Percentiles rank a stretch among this genome's conserved stretches.
Conservation (phyloP, 2,888 invertebrate species). For the Conops quadrifasciatus region DNA sequence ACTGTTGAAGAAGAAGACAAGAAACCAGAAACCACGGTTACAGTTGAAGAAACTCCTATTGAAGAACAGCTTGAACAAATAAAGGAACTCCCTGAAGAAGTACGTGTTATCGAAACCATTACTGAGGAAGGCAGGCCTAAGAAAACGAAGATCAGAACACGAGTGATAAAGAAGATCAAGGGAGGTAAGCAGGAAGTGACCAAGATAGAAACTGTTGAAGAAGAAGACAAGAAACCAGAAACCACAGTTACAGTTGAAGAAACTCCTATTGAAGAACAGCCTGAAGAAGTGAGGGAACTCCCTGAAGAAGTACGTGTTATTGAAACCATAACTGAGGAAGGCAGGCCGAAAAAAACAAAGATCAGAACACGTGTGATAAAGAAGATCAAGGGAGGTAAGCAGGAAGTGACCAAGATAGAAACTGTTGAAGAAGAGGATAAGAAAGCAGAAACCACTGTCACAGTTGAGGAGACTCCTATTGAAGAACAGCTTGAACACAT, state of each 20-base stretch:
- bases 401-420: conserved; percentile 34
- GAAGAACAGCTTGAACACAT: conserved; percentile 26
- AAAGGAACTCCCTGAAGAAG: conserved; percentile 59
- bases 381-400: conserved; percentile 33
- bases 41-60: conserved; percentile 45
- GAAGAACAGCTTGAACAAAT: conserved; percentile 27
- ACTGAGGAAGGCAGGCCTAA: conserved; percentile 54
- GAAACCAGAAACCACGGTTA: conserved; percentile 53
- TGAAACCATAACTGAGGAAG: conserved; percentile 32
- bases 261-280: conserved; percentile 18
- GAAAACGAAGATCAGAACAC: conserved; percentile 54
- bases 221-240: conserved; percentile 34
- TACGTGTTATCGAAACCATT: conserved; percentile 45
- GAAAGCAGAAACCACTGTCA: conserved; percentile 26
- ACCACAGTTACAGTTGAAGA: conserved; percentile 34
- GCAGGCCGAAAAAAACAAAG: conserved; percentile 32
- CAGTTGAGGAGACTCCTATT: conserved; percentile 16
- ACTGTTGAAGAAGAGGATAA: conserved; percentile 35
- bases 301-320: conserved; percentile 31
- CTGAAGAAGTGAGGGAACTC: conserved; percentile 21
- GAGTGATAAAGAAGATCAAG: conserved; percentile 42
- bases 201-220: conserved; percentile 32
- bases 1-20: conserved; percentile 52
- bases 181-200: conserved; percentile 45
- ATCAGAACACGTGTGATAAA: conserved; percentile 33